A percentile compares a stretch with the other conserved stretches of the same genome.
These are phyloP conservation scores for Pangasianodon gigas DNA, from an alignment of 2,113 vertebrate species.

Conservation along the genomic window DNA sequence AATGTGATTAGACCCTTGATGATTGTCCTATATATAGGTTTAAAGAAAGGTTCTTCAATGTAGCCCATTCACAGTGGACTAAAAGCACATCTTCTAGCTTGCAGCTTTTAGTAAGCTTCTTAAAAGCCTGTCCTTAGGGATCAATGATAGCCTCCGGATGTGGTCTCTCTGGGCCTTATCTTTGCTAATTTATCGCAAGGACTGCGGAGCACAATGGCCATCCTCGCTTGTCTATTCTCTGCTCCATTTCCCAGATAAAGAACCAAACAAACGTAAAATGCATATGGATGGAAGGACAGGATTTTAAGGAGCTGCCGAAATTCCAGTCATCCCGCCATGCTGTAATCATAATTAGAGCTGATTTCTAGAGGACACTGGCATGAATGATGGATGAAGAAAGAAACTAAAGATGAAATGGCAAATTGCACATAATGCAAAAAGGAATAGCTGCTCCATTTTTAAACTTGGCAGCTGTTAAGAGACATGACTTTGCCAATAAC, in stretches of 20 bases:
- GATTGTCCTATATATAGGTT: constrained; percentile 70
- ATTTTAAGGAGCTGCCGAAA: background rate
- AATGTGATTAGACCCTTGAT: constrained; percentile 69
- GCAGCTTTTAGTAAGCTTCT: constrained; percentile 79
- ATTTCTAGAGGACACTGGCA: constrained; percentile 20
- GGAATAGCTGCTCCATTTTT: constrained; percentile 4
- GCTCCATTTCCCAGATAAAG: constrained; percentile 4
- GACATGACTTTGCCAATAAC: constrained; percentile 12
- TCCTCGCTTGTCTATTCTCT: background rate
- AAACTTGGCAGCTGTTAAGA: constrained; percentile 28
- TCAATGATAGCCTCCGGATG: constrained; percentile 72
- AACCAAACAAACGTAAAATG: constrained; percentile 1
- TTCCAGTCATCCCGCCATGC: background rate
- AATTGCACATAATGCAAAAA: constrained; percentile 19
- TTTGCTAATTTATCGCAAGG: constrained; percentile 74
- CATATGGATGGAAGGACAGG: background rate
- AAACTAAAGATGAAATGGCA: constrained; percentile 28
- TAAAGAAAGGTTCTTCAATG: constrained; percentile 72
- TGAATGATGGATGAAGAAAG: constrained; percentile 19
- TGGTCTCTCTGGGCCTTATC: constrained; percentile 72
- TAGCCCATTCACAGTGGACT: constrained; percentile 73
- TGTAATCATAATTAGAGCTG: constrained; percentile 15
- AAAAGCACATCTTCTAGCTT: constrained; percentile 72
- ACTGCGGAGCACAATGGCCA: constrained; percentile 61
- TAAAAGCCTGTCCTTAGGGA: constrained; percentile 76